Evolutionary conservation across 2,113 vertebrate genomes (phyloP).

Genomic region (Atractosteus spatula): DNA sequence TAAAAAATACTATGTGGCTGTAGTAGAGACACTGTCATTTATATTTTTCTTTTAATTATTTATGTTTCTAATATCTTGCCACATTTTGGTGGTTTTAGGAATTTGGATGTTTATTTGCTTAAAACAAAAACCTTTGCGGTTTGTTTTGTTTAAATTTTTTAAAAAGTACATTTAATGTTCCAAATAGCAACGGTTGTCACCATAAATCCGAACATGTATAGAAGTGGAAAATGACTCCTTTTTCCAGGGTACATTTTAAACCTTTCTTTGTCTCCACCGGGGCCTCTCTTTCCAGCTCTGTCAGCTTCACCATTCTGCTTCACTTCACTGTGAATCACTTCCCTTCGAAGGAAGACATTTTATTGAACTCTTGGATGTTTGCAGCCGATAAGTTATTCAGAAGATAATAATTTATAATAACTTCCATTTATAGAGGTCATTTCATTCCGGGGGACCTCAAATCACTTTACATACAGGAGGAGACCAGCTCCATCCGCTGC

Average conservation of each 20-base stretch:
- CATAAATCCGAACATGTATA: constrained; percentile 58
- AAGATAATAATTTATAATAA: no score
- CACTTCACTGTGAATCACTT: constrained; percentile 6
- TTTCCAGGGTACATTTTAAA: constrained; percentile 42
- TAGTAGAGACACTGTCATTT: constrained; percentile 38
- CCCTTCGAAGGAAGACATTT: not conserved
- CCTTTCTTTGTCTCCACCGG: constrained; percentile 22
- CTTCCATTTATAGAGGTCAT: no score
- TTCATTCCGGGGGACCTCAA: no score
- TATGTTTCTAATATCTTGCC: constrained; percentile 54
- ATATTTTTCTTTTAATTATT: constrained; percentile 56
- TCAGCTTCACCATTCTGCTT: not conserved
- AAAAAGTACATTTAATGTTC: constrained; percentile 41
- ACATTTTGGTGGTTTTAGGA: constrained; percentile 55
- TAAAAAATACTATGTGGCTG: constrained; percentile 31
- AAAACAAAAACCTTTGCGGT: constrained; percentile 54
- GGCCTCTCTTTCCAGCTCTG: constrained; percentile 1
- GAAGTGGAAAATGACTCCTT: constrained; percentile 49
- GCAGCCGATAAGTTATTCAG: no score
- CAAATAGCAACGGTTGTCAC: constrained; percentile 64
- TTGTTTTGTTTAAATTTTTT: constrained; percentile 61
- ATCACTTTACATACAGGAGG: no score
- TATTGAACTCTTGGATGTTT: no score
- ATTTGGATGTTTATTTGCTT: constrained; percentile 59
- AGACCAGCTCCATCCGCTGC: no score